These are phyloP conservation scores for Camponotus fellah DNA, from an alignment of 2,888 invertebrate genomes.

Conservation along the genomic window DNA sequence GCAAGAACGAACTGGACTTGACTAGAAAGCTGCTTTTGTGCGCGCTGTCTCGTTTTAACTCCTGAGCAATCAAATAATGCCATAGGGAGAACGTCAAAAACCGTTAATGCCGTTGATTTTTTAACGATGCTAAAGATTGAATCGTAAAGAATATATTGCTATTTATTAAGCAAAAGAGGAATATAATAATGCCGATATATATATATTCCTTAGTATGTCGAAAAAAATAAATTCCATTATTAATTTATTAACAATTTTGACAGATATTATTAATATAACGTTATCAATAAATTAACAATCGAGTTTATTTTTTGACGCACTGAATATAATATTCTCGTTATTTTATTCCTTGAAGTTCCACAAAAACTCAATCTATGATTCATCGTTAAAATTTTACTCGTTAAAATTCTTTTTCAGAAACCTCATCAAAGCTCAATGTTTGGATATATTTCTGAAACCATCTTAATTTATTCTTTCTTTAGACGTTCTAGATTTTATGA, in stretches of 20 bases:
- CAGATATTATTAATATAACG: background rate
- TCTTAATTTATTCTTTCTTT: background rate
- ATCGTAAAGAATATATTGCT: background rate
- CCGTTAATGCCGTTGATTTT: background rate
- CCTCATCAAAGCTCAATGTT: background rate
- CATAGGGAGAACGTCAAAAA: background rate
- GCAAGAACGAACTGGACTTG: conserved; percentile 41
- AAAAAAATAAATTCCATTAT: too few relatives aligned
- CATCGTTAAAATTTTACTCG: background rate
- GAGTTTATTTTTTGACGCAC: background rate
- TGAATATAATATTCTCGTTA: background rate
- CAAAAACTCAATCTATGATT: background rate
- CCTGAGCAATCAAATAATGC: background rate
- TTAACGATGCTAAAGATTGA: background rate
- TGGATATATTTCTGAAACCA: too few relatives aligned
- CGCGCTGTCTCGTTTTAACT: background rate
- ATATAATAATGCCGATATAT: background rate
- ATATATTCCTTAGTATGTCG: background rate
- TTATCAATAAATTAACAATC: background rate
- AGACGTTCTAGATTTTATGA: too few relatives aligned
- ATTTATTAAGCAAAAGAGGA: background rate
- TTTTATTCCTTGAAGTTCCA: background rate
- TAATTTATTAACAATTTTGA: too few relatives aligned
- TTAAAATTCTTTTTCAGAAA: background rate
- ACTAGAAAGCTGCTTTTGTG: conserved; percentile 41